Percentiles rank a stretch among this genome's conserved stretches.
These are phyloP conservation scores for Drosophila anomelani DNA, from an alignment of 2,888 invertebrate species.

Conservation along the genomic window DNA sequence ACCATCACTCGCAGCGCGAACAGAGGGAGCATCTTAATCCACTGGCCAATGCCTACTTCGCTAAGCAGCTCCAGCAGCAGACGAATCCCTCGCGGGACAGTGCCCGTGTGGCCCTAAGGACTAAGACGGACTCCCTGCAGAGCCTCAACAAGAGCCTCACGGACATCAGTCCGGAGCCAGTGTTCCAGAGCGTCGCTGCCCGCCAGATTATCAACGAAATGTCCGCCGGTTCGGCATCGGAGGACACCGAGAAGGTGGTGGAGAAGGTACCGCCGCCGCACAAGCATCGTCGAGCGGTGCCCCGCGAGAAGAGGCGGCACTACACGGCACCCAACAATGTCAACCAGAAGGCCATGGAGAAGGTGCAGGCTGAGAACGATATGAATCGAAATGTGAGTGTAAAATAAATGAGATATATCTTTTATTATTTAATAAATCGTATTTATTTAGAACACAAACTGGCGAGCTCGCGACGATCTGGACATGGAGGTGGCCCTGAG, in stretches of 20 bases:
- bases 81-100: slow-evolving; percentile 71
- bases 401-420: accelerated
- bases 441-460: slow-evolving; percentile 84
- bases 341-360: slow-evolving; percentile 87
- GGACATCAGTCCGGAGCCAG: slow-evolving; percentile 89
- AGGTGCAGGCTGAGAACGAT: slow-evolving; percentile 86
- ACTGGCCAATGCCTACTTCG: slow-evolving; percentile 81
- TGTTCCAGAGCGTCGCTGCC: slow-evolving; percentile 94
- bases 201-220: slow-evolving; percentile 94
- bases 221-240: slow-evolving; percentile 85
- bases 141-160: slow-evolving; percentile 84
- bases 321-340: slow-evolving; percentile 93
- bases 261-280: slow-evolving; percentile 86
- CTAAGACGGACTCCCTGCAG: slow-evolving; percentile 84
- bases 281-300: slow-evolving; percentile 89
- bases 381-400: slow-evolving; percentile 84
- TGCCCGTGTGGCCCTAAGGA: slow-evolving; percentile 77
- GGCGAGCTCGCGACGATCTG: slow-evolving; percentile 92
- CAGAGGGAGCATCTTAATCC: slow-evolving; percentile 78
- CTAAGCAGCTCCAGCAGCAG: slow-evolving; percentile 81
- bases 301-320: slow-evolving; percentile 93
- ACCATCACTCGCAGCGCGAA: slow-evolving; percentile 49
- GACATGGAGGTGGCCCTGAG: slow-evolving; percentile 94
- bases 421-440: neutral
- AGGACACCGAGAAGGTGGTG: slow-evolving; percentile 83